phyloP scores from a whole-genome alignment of 1,140 invertebrate species.

The Heliconius hermathena region DNA sequence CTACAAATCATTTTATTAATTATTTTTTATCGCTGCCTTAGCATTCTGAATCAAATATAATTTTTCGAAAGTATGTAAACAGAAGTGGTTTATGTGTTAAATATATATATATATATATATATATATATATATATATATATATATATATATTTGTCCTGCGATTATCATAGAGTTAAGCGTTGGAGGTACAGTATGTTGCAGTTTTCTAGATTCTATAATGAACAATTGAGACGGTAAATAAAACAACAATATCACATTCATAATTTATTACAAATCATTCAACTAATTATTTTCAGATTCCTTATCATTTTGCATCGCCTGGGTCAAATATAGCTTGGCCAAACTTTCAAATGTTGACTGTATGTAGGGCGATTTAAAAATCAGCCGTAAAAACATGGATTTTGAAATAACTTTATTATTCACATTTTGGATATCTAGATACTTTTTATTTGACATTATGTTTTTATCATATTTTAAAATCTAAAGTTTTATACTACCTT shows the following conservation, averaged over 20 bases:
- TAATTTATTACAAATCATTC: constrained; percentile 48
- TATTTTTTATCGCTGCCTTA: too few relatives aligned
- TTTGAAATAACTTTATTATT: too few relatives aligned
- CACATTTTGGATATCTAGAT: too few relatives aligned
- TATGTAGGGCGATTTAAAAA: constrained; percentile 74
- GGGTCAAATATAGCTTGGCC: constrained; percentile 97
- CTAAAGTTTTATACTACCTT: too few relatives aligned
- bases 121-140: constrained; percentile 88
- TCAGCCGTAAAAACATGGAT: too few relatives aligned
- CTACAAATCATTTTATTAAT: too few relatives aligned
- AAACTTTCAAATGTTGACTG: constrained; percentile 96
- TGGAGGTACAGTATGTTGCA: too few relatives aligned
- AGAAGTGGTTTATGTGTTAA: too few relatives aligned
- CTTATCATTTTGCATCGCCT: constrained; percentile 92
- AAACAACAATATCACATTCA: constrained; percentile 12
- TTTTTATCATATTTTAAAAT: too few relatives aligned
- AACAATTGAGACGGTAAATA: background rate
- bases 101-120: constrained; percentile 88
- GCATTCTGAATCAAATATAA: too few relatives aligned
- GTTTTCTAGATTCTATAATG: background rate
- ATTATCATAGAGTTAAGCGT: constrained; percentile 97
- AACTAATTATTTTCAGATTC: constrained; percentile 80
- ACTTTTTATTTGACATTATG: too few relatives aligned
- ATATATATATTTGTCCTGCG: constrained; percentile 95
- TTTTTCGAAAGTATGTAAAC: too few relatives aligned